These are phyloP conservation scores for Hestina assimilis DNA, from an alignment of 1,140 invertebrate species.

Conservation along the genomic window DNA sequence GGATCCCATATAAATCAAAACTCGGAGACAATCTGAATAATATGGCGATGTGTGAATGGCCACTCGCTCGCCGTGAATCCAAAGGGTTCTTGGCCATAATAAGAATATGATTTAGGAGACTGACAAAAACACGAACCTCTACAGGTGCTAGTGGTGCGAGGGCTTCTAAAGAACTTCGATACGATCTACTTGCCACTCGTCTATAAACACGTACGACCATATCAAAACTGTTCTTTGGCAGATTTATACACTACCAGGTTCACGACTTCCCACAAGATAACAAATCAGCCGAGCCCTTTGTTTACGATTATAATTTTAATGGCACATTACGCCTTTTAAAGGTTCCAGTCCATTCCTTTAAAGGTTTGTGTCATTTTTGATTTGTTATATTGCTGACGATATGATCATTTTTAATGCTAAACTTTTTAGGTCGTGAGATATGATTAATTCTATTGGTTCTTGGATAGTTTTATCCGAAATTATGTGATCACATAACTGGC, in stretches of 20 bases:
- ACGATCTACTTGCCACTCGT: constrained; percentile 18
- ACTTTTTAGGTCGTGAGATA: no score
- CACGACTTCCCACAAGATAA: neutral
- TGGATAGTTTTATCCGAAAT: no score
- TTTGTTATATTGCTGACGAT: no score
- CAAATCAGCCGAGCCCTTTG: neutral
- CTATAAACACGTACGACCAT: constrained; percentile 9
- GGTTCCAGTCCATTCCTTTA: neutral
- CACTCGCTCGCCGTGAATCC: constrained; percentile 13
- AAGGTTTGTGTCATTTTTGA: neutral
- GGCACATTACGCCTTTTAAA: neutral
- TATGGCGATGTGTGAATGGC: constrained; percentile 4
- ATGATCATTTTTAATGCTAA: no score
- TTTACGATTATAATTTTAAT: neutral
- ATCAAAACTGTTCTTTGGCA: neutral
- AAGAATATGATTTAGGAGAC: constrained; percentile 34
- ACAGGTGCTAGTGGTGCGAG: constrained; percentile 23
- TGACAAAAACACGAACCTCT: constrained; percentile 18
- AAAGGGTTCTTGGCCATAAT: constrained; percentile 33
- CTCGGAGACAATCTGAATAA: constrained; percentile 14
- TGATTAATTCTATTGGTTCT: no score
- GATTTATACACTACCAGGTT: constrained; percentile 13
- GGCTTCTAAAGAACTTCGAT: constrained; percentile 17
- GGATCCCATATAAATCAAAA: constrained; percentile 33
- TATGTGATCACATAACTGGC: no score